Base-by-base conservation (phyloP, 2,113 vertebrate genomes). In the Chionis minor region DNA sequence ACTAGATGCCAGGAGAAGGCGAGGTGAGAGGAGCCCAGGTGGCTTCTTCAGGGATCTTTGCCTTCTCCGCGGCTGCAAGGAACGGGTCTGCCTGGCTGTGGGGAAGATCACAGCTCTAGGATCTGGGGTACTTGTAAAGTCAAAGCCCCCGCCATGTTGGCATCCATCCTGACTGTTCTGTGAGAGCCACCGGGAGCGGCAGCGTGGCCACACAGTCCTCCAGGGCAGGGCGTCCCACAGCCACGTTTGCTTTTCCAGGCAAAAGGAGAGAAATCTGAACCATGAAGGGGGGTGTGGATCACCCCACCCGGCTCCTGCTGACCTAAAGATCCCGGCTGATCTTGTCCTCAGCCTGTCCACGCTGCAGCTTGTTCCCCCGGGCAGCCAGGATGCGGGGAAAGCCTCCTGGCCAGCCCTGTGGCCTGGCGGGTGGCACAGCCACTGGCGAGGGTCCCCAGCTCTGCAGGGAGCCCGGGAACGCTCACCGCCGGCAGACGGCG, bases 331-430 rank as follows among this genome's bases (percentile, higher is more conserved):
- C 79, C 62, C 33, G 28, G 28, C 59, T 51, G 71, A 35, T 80
- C 47, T 38, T 10, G 51, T 86, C 51, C 79, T 86, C 71, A 61
- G 71, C n/a, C 42, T 4, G 8, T 61, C 54, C 58, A 11, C 8
- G 0, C 51, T 49, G 84, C 45, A 52, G 77, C 52, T 62, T 3
- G 7, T 35, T 72, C 28, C 19, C 45, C 22, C 0, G 3, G 5
- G 0, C 54, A 40, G 66, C 33, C 0, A 1, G 79, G 42, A 19
- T 45, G 30, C 0, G 0, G 15, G 58, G 35, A 30, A 47, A 61
- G 47, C 30, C 65, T 83, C 13, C 55, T 21, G 14, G 26, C 28
- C 70, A 67, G 59, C 33, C 17, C 26, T 10, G 44, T 49, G 65
- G 55, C 28, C 66, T 20, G n/a, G 4, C 0, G 12, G 23, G 71